Evolutionary conservation across 1,140 invertebrate genomes (phyloP).

Genomic region (Nephila pilipes): DNA sequence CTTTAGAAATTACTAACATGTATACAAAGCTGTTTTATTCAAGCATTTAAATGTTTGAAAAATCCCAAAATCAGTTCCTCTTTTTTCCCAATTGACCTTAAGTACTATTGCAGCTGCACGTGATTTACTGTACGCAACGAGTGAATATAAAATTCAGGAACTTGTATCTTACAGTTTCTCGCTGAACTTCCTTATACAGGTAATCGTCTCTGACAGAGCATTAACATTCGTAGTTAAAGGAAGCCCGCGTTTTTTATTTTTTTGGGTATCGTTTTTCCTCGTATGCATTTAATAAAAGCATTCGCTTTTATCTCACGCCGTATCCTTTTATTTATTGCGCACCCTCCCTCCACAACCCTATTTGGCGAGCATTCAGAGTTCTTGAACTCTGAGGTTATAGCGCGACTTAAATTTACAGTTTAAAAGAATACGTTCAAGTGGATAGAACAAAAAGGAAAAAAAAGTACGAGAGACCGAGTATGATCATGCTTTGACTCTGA

Average conservation of each 20-base stretch:
- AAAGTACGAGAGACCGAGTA: background rate
- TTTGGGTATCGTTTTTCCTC: constrained; percentile 34
- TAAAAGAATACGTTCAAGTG: constrained; percentile 37
- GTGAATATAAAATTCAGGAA: constrained; percentile 47
- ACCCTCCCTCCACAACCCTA: background rate
- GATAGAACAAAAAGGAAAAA: constrained; percentile 9
- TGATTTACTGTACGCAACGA: background rate
- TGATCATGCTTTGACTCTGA: constrained; percentile 17
- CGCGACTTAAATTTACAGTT: constrained; percentile 58
- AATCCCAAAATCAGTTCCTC: background rate
- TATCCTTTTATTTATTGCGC: constrained; percentile 34
- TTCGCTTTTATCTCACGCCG: constrained; percentile 36
- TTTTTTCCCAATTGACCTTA: background rate
- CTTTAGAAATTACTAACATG: no score
- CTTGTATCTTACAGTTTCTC: background rate
- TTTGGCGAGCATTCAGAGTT: constrained; percentile 35
- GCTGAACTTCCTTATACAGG: constrained; percentile 24
- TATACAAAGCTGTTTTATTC: no score
- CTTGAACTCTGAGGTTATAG: constrained; percentile 62
- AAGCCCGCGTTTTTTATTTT: background rate
- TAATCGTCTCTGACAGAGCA: constrained; percentile 24
- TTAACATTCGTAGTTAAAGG: constrained; percentile 45
- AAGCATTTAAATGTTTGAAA: no score
- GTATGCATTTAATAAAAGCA: constrained; percentile 56
- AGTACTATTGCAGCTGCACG: background rate